A percentile compares a stretch with the other conserved stretches of the same genome.
These are phyloP conservation scores for Drosophila tsacasi DNA, from an alignment of 1,140 invertebrate species.

Conservation along the genomic window DNA sequence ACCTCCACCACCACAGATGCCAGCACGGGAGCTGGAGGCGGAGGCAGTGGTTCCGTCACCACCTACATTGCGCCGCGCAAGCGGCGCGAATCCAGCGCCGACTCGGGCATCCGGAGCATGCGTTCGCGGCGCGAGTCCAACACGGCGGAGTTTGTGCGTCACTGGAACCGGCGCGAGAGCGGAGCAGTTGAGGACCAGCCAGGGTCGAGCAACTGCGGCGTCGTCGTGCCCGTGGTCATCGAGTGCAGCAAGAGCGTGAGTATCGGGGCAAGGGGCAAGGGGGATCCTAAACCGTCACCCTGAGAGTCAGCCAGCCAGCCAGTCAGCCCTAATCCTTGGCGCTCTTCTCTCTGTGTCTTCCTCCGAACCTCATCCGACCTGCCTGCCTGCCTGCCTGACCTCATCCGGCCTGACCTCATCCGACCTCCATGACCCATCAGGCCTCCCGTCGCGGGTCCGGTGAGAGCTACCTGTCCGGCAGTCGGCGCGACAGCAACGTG, in stretches of 20 bases:
- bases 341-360: slow-evolving; percentile 38
- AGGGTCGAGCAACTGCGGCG: slow-evolving; percentile 15
- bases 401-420: background rate
- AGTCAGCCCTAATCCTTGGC: slow-evolving; percentile 36
- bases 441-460: slow-evolving; percentile 88
- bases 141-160: slow-evolving; percentile 90
- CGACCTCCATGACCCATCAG: slow-evolving; percentile 19
- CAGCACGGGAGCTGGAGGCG: slow-evolving; percentile 71
- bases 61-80: slow-evolving; percentile 87
- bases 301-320: background rate
- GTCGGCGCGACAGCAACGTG: slow-evolving; percentile 88
- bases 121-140: slow-evolving; percentile 90
- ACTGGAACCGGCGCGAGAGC: slow-evolving; percentile 88
- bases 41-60: slow-evolving; percentile 52
- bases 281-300: background rate
- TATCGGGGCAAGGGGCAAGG: slow-evolving; percentile 8
- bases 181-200: slow-evolving; percentile 78
- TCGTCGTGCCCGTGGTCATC: slow-evolving; percentile 68
- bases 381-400: background rate
- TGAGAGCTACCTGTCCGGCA: slow-evolving; percentile 87
- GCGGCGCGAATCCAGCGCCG: slow-evolving; percentile 92
- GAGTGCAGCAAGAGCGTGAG: slow-evolving; percentile 77
- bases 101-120: slow-evolving; percentile 92
- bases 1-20: slow-evolving; percentile 87
- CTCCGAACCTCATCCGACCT: background rate